Base-by-base conservation (phyloP, 1,140 invertebrate genomes). In the Drosophila nebulosa region DNA sequence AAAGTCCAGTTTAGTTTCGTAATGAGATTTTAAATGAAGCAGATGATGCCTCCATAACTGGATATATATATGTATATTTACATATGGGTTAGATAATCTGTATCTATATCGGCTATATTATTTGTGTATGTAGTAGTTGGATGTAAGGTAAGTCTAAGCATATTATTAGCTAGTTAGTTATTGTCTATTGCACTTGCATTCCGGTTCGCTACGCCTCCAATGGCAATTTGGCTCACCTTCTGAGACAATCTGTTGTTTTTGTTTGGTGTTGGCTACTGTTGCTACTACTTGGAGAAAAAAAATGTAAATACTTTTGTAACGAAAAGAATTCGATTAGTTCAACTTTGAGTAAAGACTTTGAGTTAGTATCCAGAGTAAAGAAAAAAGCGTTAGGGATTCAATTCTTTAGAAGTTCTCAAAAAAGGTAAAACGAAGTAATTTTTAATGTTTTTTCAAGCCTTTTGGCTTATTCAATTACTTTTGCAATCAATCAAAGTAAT, bases 181-280 rank as follows among this genome's bases (percentile, higher is more conserved):
- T 55, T 55, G 26, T 55, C 52, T 55, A 55, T 30, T 55, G 52
- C 52, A 55, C 52, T 55, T 55, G 52, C 52, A 55, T 55, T 55
- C 52, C 52, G 52, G 52, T 18, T 55, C 52, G 52, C 16, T 55
- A 30, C 26, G 52, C 52, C 24, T 30, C 52, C 52, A 18, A 30
- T 55, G 52, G 26, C 26, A 55, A 55, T 55, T 18, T 26, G 26
- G 26, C 27, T 30, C 52, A 55, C 52, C 52, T 55, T 55, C 52
- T 55, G 14, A 55, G 14, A 30, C 12, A 55, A 55, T 55, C 24
- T 30, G 26, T 30, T 55, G 39, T 46, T 21, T 16, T 18, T 46
- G 9, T 16, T 16, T 42, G 14, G 18, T 42, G 39, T 32, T 32
- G 30, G 30, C 16, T 42, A 3, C 39, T 42, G 6, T 46, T 46